A percentile compares a stretch with the other conserved stretches of the same genome.
Conservation (phyloP, 1,140 invertebrate genomes). For the Plutomurus gul region DNA sequence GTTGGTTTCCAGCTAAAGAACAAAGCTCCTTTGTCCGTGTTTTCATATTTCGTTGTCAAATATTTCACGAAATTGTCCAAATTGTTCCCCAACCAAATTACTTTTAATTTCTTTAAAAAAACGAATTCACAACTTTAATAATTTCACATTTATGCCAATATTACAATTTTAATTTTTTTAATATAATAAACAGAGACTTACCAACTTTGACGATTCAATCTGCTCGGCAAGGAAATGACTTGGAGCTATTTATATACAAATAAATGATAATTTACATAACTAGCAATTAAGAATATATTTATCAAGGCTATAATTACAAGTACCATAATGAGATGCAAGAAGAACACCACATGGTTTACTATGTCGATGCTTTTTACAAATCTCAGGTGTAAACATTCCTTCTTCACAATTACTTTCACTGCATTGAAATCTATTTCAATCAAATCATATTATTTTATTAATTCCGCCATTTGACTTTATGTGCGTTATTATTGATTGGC, state of each 20-base stretch:
- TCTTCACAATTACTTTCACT: conserved; percentile 61
- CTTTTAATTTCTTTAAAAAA: no score
- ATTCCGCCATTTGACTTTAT: not conserved
- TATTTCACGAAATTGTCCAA: conserved; percentile 61
- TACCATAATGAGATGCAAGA: conserved; percentile 63
- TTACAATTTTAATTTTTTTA: no score
- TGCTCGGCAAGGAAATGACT: conserved; percentile 59
- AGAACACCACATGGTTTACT: conserved; percentile 63
- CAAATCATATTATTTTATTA: not conserved
- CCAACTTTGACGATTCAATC: conserved; percentile 62
- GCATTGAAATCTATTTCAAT: conserved; percentile 61
- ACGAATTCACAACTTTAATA: no score
- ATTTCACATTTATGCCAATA: no score
- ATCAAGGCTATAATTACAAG: not conserved
- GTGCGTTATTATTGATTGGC: not conserved
- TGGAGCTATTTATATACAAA: not conserved
- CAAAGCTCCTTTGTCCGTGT: conserved; percentile 61
- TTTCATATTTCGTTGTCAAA: conserved; percentile 57
- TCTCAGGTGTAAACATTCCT: conserved; percentile 65
- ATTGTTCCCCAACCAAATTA: conserved; percentile 59
- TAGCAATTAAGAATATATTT: no score
- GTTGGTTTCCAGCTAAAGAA: conserved; percentile 73
- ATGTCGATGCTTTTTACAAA: conserved; percentile 58
- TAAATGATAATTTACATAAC: not conserved
- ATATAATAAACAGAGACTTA: no score